phyloP scores from a whole-genome alignment of 2,888 invertebrate genomes.

The Cosmopolites sordidus region DNA sequence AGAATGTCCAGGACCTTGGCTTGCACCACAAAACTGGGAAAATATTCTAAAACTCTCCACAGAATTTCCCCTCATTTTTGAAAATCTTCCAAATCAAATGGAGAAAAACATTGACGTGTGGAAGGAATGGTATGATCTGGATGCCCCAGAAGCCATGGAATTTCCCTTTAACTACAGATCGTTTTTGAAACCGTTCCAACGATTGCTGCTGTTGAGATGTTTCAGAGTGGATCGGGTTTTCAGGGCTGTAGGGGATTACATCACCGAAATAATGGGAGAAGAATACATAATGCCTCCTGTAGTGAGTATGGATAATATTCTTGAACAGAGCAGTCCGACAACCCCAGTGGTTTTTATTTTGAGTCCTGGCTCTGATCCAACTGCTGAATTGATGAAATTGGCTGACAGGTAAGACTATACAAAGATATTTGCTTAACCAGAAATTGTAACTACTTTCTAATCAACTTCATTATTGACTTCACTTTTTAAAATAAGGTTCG shows the following conservation, averaged over 20 bases:
- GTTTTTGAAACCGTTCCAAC: slow-evolving; percentile 60
- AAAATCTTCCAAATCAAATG: slow-evolving; percentile 60
- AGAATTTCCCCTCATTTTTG: slow-evolving; percentile 66
- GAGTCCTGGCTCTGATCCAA: slow-evolving; percentile 92
- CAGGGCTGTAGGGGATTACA: slow-evolving; percentile 79
- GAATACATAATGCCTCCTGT: slow-evolving; percentile 86
- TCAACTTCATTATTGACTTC: too few relatives aligned
- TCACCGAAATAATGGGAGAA: slow-evolving; percentile 78
- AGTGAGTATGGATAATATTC: slow-evolving; percentile 77
- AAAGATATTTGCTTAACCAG: too few relatives aligned
- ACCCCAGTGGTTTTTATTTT: slow-evolving; percentile 91
- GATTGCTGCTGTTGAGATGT: slow-evolving; percentile 80
- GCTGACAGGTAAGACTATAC: slow-evolving; percentile 60
- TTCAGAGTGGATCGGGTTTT: slow-evolving; percentile 87
- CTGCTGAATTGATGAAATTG: slow-evolving; percentile 77
- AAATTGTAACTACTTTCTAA: too few relatives aligned
- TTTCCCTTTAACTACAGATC: slow-evolving; percentile 71
- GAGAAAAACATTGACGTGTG: slow-evolving; percentile 38
- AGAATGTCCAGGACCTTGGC: slow-evolving; percentile 67
- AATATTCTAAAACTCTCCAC: slow-evolving; percentile 69
- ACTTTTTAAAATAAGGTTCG: too few relatives aligned
- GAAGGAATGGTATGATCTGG: slow-evolving; percentile 77
- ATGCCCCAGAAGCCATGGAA: slow-evolving; percentile 68
- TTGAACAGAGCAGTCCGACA: slow-evolving; percentile 74
- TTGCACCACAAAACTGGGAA: slow-evolving; percentile 75